Base-by-base conservation (phyloP, 2,888 invertebrate species). In the Cryptophagus acutangulus region DNA sequence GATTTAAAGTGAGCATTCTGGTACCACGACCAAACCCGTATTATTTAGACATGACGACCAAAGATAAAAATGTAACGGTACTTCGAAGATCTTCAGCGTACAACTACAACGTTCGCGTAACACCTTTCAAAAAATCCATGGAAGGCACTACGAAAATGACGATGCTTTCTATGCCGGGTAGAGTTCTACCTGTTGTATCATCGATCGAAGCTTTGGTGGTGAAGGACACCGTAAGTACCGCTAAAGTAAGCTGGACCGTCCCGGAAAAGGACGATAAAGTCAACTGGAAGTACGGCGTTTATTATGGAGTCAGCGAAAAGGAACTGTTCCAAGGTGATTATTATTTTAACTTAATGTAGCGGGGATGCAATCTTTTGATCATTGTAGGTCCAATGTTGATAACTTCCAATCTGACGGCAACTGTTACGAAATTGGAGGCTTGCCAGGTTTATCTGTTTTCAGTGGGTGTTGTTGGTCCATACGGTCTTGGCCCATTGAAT, bases 381-480 rank as follows among this genome's bases (percentile, higher is more conserved):
- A 44, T 61, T 62, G 17, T 46, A 77, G 76, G 69, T 43, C 66
- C 73, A 6, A 71, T 71, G 45, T 35, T 70, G 1, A 58, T 65
- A 1, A 82, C 82, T 0, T 66, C 68, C 5, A 72, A 77, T 37
- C 70, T 77, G 1, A 74, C 74, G 6, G 70, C 76, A 2, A 69
- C 74, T 1, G 69, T 89, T 6, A 71, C 73, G 2, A 72, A 79
- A 29, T 63, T 90, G 49, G 76, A 81, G 48, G 77, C 86, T 1
- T 91, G 90, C 53, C 83, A 85, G 59, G 75, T 73, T 1, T 89
- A 89, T 62, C 65, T 81, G 38, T 81, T 89, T 62, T 76, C 78
- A 2, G 81, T 87, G 2, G 84, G 82, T 1, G 65, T 83, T 1
- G 62, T 81, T 8, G 77, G 75, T 0, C 80, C 82, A 0, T 63